These are phyloP conservation scores for Belonocnema kinseyi DNA, from an alignment of 1,140 invertebrate genomes.

Conservation along the genomic window DNA sequence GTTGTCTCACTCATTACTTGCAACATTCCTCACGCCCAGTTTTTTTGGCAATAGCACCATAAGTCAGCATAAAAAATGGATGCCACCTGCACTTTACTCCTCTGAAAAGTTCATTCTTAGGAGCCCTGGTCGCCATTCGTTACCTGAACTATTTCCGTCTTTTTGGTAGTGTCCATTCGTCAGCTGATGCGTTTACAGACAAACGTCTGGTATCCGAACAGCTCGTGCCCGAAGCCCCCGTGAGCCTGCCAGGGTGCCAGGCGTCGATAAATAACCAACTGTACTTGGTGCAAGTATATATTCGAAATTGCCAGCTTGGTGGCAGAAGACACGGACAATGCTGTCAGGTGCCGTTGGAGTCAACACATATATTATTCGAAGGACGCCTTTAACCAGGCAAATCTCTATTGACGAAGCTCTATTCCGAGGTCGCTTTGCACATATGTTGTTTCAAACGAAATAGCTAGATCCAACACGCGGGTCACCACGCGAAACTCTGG, in stretches of 20 bases:
- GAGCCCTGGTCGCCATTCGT: not conserved
- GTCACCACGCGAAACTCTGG: not conserved
- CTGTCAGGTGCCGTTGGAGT: conserved; percentile 30
- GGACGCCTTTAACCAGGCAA: conserved; percentile 23
- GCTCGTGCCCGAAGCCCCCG: conserved; percentile 33
- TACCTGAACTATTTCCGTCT: conserved; percentile 40
- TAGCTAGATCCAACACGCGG: not conserved
- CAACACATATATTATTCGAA: conserved; percentile 13
- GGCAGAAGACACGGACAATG: conserved; percentile 16
- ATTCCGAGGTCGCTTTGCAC: conserved; percentile 24
- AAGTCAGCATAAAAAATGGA: no score
- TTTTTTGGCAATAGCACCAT: no score
- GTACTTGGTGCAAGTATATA: conserved; percentile 11
- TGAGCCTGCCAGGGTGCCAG: conserved; percentile 37
- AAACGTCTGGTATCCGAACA: conserved; percentile 39
- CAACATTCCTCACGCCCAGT: no score
- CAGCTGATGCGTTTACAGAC: conserved; percentile 37
- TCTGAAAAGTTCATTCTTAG: no score
- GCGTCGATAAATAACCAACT: conserved; percentile 37
- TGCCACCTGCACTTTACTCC: no score
- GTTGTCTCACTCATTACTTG: no score
- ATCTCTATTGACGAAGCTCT: conserved; percentile 29
- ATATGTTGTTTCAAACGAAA: not conserved
- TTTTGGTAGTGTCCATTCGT: conserved; percentile 36
- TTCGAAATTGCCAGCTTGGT: conserved; percentile 24